Percentiles rank a stretch among this genome's conserved stretches.
These are phyloP conservation scores for Melanotaenia maccullochi DNA, from an alignment of 2,797 vertebrate genomes.

Conservation along the genomic window DNA sequence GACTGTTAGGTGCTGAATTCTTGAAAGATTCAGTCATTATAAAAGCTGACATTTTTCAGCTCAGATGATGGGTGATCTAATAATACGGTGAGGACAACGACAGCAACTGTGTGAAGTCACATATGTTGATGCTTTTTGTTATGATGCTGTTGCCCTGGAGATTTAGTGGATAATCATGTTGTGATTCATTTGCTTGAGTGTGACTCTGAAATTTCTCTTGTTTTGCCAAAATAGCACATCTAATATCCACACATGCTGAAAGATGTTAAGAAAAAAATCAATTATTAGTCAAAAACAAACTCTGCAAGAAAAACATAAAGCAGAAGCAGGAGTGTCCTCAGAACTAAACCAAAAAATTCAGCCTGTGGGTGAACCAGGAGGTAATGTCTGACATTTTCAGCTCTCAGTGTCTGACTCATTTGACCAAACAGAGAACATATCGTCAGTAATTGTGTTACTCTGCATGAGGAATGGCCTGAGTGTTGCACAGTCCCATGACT, in stretches of 20 bases:
- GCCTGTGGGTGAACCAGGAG: neutral
- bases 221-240: conserved; percentile 4
- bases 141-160: conserved; percentile 55
- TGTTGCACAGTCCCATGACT: conserved; percentile 72
- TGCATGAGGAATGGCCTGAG: conserved; percentile 36
- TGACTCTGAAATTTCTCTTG: conserved; percentile 5
- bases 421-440: conserved; percentile 20
- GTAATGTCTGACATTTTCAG: conserved; percentile 21
- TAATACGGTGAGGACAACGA: conserved; percentile 49
- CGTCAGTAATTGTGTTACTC: conserved; percentile 69
- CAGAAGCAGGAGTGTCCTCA: neutral
- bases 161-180: conserved; percentile 33
- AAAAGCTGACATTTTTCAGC: conserved; percentile 54
- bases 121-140: conserved; percentile 44
- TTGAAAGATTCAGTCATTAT: conserved; percentile 40
- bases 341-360: neutral
- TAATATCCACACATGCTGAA: neutral
- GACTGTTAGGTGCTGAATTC: conserved; percentile 37
- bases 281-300: neutral
- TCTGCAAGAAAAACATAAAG: neutral
- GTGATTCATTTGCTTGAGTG: conserved; percentile 22
- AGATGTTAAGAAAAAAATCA: neutral
- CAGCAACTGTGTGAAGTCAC: conserved; percentile 35
- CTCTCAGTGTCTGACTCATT: conserved; percentile 15
- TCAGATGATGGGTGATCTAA: conserved; percentile 69